Evolutionary conservation across 2,113 vertebrate species (phyloP).

Genomic region (Petaurus breviceps): DNA sequence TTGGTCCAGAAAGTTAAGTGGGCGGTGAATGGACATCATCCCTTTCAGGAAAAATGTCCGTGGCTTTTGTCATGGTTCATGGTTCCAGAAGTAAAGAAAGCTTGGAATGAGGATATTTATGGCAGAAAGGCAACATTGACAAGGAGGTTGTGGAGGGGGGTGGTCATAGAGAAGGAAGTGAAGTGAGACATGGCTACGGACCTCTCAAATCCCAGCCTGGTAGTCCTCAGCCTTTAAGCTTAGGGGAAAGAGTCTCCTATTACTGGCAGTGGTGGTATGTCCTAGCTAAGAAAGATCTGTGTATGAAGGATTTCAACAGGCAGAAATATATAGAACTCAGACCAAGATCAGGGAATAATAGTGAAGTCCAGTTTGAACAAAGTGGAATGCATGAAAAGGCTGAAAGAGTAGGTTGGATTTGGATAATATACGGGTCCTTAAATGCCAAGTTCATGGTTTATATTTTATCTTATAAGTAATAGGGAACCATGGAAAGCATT

Average conservation of each 20-base stretch:
- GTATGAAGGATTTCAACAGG: not conserved
- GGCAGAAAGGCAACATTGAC: not conserved
- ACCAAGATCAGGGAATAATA: not conserved
- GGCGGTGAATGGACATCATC: not conserved
- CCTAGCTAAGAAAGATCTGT: not conserved
- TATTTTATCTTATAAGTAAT: not conserved
- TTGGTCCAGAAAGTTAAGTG: not conserved
- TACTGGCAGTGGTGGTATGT: not conserved
- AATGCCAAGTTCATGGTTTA: not conserved
- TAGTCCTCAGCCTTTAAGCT: not conserved
- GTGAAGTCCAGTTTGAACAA: not conserved
- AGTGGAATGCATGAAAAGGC: not conserved
- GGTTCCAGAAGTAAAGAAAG: not conserved
- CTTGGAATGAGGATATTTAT: not conserved
- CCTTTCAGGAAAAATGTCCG: not conserved
- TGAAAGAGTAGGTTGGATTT: not conserved
- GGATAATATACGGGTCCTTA: not conserved
- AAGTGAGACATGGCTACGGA: not conserved
- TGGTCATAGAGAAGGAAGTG: not conserved
- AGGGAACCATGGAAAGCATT: not conserved
- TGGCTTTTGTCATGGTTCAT: not conserved
- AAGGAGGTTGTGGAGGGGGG: not conserved
- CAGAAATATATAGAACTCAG: not conserved
- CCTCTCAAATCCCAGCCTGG: not conserved
- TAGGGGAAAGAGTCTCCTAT: not conserved